These are phyloP conservation scores for Lysandra coridon DNA, from an alignment of 2,888 invertebrate genomes.

Conservation along the genomic window DNA sequence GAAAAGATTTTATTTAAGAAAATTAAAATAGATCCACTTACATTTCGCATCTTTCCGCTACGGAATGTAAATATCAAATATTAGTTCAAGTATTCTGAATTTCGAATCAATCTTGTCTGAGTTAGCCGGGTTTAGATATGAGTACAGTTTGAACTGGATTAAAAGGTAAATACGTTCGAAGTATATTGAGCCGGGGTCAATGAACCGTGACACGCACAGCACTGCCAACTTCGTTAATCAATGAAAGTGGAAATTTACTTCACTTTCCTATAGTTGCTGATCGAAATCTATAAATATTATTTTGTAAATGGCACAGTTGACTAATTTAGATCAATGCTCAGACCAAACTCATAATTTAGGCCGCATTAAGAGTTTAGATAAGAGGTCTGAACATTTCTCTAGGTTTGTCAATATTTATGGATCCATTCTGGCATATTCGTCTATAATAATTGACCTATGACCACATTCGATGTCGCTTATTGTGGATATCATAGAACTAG, in stretches of 20 bases:
- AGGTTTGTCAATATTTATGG: too few relatives aligned
- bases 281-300: background rate
- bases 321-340: background rate
- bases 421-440: too few relatives aligned
- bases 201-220: background rate
- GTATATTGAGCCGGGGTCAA: background rate
- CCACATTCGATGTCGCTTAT: too few relatives aligned
- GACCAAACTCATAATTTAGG: too few relatives aligned
- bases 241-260: slow-evolving; percentile 8
- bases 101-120: background rate
- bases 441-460: too few relatives aligned
- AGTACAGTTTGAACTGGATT: background rate
- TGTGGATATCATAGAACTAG: too few relatives aligned
- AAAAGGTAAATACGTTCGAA: background rate
- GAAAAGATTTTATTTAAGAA: too few relatives aligned
- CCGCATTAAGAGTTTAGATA: too few relatives aligned
- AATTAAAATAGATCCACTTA: too few relatives aligned
- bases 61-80: too few relatives aligned
- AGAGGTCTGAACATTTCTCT: too few relatives aligned
- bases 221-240: background rate
- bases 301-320: background rate
- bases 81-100: background rate
- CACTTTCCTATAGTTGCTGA: background rate
- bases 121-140: background rate
- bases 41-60: too few relatives aligned